Evolutionary conservation across 2,888 invertebrate genomes (phyloP).

Genomic region (Labia minor): DNA sequence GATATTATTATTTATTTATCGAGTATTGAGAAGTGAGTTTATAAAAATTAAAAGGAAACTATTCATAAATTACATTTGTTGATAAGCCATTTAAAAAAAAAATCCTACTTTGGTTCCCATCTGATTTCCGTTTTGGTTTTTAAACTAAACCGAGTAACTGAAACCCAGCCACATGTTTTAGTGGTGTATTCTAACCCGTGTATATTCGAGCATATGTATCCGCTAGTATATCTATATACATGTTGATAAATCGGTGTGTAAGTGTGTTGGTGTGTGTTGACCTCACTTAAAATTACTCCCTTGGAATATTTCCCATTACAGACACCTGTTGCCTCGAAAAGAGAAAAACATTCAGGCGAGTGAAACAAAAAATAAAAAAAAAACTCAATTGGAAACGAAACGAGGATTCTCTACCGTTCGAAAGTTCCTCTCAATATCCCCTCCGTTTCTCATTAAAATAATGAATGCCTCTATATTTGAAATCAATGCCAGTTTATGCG

Average conservation of each 20-base stretch:
- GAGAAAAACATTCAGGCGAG: not conserved
- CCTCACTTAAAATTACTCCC: constrained; percentile 13
- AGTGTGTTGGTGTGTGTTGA: not conserved
- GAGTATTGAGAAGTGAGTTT: no score
- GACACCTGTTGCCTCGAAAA: constrained; percentile 13
- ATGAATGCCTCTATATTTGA: not conserved
- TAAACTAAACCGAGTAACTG: not conserved
- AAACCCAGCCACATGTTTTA: not conserved
- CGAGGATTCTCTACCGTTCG: no score
- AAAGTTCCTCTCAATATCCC: no score
- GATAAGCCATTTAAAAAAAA: not conserved
- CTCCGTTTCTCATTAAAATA: no score
- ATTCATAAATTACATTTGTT: not conserved
- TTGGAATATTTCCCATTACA: constrained; percentile 8
- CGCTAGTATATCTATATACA: not conserved
- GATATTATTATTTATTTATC: no score
- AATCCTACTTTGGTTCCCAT: not conserved
- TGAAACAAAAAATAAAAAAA: no score
- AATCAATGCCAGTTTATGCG: not conserved
- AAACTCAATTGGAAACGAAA: no score
- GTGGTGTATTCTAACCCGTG: no score
- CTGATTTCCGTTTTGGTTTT: not conserved
- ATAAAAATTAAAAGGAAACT: no score
- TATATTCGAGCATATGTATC: no score
- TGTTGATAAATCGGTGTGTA: not conserved